Base-by-base conservation (phyloP, 1,140 invertebrate species). In the Pogonomyrmex barbatus region DNA sequence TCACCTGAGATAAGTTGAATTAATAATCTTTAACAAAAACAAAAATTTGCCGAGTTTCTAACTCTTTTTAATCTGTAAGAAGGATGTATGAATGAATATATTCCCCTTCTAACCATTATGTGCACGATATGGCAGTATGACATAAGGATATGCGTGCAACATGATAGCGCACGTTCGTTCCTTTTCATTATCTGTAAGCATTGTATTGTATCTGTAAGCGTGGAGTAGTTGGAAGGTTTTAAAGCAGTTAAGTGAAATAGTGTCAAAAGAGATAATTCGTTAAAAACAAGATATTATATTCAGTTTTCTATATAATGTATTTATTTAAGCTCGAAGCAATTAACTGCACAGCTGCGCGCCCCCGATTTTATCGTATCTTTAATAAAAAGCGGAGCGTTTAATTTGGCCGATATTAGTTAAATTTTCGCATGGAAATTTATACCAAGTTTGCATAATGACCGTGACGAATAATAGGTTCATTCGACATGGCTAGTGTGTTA, bases 91-190 rank as follows among this genome's bases (percentile, higher is more conserved):
- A 68, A 30, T 56, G 47, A 24, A 81, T 24, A 81, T 56, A 70
- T 70, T 14, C 17, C 54, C 12, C 14, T 24, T 39, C 42, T 30
- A 79, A 81, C n/a, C 50, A 60, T 75, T 45, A 62, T 30, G 68
- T 73, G 42, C 79, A 47, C 33, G 30, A 60, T 60, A 17, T n/a
- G 54, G 54, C 30, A 83, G 42, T 36, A 42, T 83, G 68, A 83
- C 68, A 68, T 73, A 73, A 83, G 42, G 54, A 62, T 47, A 30
- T 75, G 68, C 79, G 79, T 83, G 79, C n/a, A 4, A 56, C 79
- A 83, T 54, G 79, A 83, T 60, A 83, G 42, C 12, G 36, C 17
- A 3, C 36, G 10, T 47, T 70, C 39, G 42, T 83, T 83, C 30
- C 42, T 83, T 83, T 83, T 50, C 33, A 75, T 83, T 83, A 83